These are phyloP conservation scores for Ptychochromis oligacanthus DNA, from an alignment of 2,113 vertebrate species.

Conservation along the genomic window DNA sequence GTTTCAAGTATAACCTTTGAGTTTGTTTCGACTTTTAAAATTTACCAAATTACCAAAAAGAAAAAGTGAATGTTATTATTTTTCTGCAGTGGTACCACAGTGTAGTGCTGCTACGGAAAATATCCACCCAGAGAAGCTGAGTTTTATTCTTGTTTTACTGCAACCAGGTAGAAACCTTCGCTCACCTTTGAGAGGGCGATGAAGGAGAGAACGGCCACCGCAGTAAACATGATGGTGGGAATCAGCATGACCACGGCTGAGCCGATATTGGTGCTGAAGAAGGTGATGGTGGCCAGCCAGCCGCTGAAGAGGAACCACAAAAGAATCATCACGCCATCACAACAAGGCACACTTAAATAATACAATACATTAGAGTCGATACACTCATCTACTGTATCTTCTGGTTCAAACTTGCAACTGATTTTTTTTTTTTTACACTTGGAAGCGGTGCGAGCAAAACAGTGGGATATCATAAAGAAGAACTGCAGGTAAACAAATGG, in stretches of 20 bases:
- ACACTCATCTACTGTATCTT: too few relatives aligned
- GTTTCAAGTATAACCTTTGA: not conserved
- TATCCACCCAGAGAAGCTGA: not conserved
- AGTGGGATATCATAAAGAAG: too few relatives aligned
- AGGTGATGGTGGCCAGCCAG: slow-evolving; percentile 96
- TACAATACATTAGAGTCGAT: not conserved
- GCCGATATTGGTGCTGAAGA: slow-evolving; percentile 94
- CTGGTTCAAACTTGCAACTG: too few relatives aligned
- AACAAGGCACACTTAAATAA: not conserved
- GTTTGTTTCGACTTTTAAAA: not conserved
- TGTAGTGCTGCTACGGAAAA: not conserved
- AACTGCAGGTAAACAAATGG: too few relatives aligned
- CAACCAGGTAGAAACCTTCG: not conserved
- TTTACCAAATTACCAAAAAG: not conserved
- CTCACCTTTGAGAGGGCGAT: slow-evolving; percentile 95
- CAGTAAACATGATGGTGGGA: slow-evolving; percentile 95
- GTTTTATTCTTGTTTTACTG: not conserved
- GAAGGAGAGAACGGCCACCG: slow-evolving; percentile 92
- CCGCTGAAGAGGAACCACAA: slow-evolving; percentile 80
- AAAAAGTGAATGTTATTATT: not conserved
- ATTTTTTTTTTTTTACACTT: too few relatives aligned
- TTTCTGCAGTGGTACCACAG: not conserved
- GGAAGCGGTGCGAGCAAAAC: too few relatives aligned
- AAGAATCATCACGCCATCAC: not conserved
- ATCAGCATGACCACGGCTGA: slow-evolving; percentile 97